A percentile compares a stretch with the other conserved stretches of the same genome.
Conservation (phyloP, 1,140 invertebrate species). For the Meteorus sp. region DNA sequence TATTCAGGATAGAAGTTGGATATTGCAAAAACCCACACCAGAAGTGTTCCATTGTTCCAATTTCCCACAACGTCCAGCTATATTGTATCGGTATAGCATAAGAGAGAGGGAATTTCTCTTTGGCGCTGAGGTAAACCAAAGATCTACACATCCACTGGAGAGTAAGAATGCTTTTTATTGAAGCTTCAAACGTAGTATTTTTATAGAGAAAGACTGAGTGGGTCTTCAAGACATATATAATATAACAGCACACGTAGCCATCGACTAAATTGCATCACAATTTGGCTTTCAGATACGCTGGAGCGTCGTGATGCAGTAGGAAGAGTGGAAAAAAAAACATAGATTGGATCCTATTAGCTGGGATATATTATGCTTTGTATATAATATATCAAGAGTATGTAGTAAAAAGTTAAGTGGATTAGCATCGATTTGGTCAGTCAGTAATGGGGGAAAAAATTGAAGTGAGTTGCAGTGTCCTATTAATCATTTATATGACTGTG, state of each 20-base stretch:
- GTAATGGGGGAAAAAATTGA: neutral
- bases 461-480: no score
- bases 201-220: conserved; percentile 20
- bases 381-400: neutral
- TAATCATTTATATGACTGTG: no score
- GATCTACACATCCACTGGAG: neutral
- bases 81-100: no score
- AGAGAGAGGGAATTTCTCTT: neutral
- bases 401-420: conserved; percentile 32
- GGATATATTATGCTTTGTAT: neutral
- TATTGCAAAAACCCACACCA: neutral
- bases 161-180: neutral
- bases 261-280: conserved; percentile 27
- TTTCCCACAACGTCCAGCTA: conserved; percentile 11
- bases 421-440: conserved; percentile 29
- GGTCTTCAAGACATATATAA: conserved; percentile 8
- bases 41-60: conserved; percentile 15
- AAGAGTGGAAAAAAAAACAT: conserved; percentile 17
- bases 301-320: conserved; percentile 1
- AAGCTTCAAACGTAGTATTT: conserved; percentile 20
- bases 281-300: conserved; percentile 28
- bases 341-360: conserved; percentile 15
- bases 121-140: neutral
- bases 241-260: neutral
- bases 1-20: neutral